phyloP scores from a whole-genome alignment of 2,113 vertebrate genomes.

The Xenopus laevis region DNA sequence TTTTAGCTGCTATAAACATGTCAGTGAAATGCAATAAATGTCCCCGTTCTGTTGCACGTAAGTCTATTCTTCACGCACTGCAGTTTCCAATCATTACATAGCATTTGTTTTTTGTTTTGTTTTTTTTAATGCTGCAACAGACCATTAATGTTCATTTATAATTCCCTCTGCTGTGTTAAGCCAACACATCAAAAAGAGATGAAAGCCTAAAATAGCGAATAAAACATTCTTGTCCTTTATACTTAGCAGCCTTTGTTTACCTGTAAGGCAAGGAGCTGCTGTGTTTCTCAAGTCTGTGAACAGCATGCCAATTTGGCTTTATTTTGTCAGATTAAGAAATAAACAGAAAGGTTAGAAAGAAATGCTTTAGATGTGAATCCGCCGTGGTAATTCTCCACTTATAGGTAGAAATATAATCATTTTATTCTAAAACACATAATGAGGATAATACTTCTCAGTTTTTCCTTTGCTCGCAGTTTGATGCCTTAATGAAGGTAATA shows the following conservation, averaged over 20 bases:
- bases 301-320: background rate
- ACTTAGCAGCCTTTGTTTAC: no score
- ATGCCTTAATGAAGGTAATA: no score
- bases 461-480: no score
- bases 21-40: conserved; percentile 24
- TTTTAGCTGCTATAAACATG: conserved; percentile 16
- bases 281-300: background rate
- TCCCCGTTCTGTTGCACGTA: background rate
- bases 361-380: no score
- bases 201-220: conserved; percentile 21
- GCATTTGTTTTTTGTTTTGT: conserved; percentile 13
- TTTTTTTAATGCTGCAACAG: conserved; percentile 16
- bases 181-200: conserved; percentile 28
- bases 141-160: conserved; percentile 30
- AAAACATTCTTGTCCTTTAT: background rate
- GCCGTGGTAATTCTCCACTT: background rate
- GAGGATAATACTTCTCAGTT: no score
- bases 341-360: background rate
- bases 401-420: no score
- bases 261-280: background rate
- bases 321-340: background rate
- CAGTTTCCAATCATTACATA: conserved; percentile 19
- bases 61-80: conserved; percentile 15
- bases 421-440: no score
- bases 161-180: conserved; percentile 1